phyloP scores from a whole-genome alignment of 2,888 invertebrate species.

The Reticulitermes lucifugus region DNA sequence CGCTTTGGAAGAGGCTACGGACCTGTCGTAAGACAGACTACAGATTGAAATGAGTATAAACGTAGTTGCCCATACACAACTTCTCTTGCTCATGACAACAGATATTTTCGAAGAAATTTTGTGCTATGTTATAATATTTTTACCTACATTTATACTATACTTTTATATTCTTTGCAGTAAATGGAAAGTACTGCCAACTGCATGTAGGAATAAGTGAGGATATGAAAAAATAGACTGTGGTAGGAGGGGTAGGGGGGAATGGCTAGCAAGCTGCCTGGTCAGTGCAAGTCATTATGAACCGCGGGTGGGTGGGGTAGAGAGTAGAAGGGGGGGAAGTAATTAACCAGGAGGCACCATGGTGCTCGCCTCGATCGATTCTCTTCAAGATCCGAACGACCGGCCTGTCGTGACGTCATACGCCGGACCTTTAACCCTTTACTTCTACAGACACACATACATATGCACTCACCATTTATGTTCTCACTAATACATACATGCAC shows the following conservation, averaged over 20 bases:
- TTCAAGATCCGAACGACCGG: slow-evolving; percentile 46
- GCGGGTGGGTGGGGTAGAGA: slow-evolving; percentile 32
- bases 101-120: too few species aligned
- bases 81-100: too few species aligned
- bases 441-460: neutral
- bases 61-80: too few species aligned
- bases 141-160: neutral
- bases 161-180: neutral
- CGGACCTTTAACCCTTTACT: slow-evolving; percentile 17
- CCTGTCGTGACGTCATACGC: slow-evolving; percentile 44
- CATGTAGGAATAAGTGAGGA: neutral
- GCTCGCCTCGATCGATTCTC: slow-evolving; percentile 49
- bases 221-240: neutral
- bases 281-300: slow-evolving; percentile 49
- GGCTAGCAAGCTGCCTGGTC: slow-evolving; percentile 42
- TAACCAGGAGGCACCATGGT: slow-evolving; percentile 49
- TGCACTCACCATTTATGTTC: slow-evolving; percentile 22
- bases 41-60: too few species aligned
- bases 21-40: too few species aligned
- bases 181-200: neutral
- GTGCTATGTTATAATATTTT: neutral
- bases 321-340: slow-evolving; percentile 45
- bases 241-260: slow-evolving; percentile 14
- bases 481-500: neutral
- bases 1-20: too few species aligned